These are phyloP conservation scores for Sminthurinus signatus DNA, from an alignment of 1,140 invertebrate genomes.

Conservation along the genomic window DNA sequence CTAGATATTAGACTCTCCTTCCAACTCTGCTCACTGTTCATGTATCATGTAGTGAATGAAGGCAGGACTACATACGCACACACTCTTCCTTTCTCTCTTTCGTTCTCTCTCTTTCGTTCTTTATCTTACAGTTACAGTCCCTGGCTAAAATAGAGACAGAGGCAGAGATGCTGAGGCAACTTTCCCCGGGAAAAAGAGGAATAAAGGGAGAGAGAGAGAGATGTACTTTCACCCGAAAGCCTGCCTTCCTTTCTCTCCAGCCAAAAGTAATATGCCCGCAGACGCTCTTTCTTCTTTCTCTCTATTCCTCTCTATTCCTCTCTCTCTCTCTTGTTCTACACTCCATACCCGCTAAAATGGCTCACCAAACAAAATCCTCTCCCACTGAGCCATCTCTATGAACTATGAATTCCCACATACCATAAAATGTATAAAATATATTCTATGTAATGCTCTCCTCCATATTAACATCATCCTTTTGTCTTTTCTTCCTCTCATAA, in stretches of 20 bases:
- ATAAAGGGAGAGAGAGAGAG: neutral
- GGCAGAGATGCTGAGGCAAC: constrained; percentile 12
- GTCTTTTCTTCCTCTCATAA: constrained; percentile 3
- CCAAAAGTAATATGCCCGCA: constrained; percentile 34
- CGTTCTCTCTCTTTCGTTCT: neutral
- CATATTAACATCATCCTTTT: neutral
- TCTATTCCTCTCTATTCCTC: neutral
- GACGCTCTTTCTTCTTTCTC: constrained; percentile 17
- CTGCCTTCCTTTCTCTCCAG: constrained; percentile 22
- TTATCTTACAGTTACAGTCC: no score
- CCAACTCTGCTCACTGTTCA: no score
- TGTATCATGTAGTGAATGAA: no score
- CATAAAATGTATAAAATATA: no score
- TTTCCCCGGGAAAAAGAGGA: constrained; percentile 33
- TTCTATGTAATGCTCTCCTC: neutral
- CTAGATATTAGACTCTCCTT: no score
- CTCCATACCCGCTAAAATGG: constrained; percentile 22
- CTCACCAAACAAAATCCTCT: constrained; percentile 26
- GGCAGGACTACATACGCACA: no score
- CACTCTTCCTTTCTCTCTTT: neutral
- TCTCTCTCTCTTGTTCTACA: constrained; percentile 4
- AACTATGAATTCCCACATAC: no score
- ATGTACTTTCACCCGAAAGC: constrained; percentile 29
- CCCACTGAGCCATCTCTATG: no score
- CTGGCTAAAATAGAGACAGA: no score